phyloP scores from a whole-genome alignment of 2,113 vertebrate genomes.

The Myodes glareolus region DNA sequence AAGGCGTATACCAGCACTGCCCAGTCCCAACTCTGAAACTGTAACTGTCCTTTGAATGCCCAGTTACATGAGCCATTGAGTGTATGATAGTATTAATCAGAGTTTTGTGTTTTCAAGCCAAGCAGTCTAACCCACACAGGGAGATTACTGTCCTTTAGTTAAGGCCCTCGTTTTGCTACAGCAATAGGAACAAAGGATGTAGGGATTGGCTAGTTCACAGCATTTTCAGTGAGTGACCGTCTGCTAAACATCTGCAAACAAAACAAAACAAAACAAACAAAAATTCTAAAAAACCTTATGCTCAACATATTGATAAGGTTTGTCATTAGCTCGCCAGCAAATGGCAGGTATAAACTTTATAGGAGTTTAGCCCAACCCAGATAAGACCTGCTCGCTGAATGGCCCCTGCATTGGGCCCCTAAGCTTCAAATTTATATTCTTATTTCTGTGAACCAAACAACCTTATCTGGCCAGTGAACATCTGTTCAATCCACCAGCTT shows the following conservation, averaged over 20 bases:
- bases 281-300: not conserved
- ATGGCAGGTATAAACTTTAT: not conserved
- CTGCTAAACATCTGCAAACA: not conserved
- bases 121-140: not conserved
- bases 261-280: too few relatives aligned
- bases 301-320: not conserved
- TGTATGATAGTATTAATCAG: not conserved
- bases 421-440: not conserved
- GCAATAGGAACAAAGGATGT: not conserved
- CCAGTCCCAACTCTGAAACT: not conserved
- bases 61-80: not conserved
- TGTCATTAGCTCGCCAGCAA: not conserved
- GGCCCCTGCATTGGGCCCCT: fast-evolving
- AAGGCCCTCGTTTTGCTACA: not conserved
- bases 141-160: not conserved
- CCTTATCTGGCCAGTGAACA: not conserved
- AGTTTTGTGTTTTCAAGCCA: not conserved
- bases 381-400: not conserved
- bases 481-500: not conserved
- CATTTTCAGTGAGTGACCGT: not conserved
- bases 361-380: not conserved
- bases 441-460: not conserved
- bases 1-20: fast-evolving
- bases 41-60: not conserved
- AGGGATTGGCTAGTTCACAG: not conserved